Percentiles rank a stretch among this genome's conserved stretches.
Evolutionary conservation across 1,140 invertebrate genomes (phyloP).

Genomic region (Tetraneura akinire): DNA sequence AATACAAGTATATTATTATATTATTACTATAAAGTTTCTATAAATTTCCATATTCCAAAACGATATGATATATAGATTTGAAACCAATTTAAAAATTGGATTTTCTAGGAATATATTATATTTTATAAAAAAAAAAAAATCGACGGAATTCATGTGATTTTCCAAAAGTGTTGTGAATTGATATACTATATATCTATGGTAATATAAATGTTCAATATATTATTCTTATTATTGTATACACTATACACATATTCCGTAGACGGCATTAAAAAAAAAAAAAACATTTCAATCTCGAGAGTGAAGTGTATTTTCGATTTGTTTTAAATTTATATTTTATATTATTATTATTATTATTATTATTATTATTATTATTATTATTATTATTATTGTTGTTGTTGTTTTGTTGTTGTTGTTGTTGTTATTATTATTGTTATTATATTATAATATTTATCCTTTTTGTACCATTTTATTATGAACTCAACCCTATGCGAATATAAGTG

Average conservation of each 20-base stretch:
- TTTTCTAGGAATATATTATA: not conserved
- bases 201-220: not conserved
- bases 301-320: not conserved
- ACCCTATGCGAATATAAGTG: no score
- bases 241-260: not conserved
- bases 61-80: not conserved
- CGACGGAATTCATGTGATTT: not conserved
- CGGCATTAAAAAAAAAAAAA: not conserved
- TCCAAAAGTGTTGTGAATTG: not conserved
- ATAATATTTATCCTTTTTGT: no score
- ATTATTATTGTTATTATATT: no score
- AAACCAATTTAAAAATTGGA: not conserved
- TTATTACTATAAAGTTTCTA: not conserved
- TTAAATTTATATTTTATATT: no score
- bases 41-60: not conserved
- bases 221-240: not conserved
- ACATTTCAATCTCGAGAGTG: not conserved
- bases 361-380: no score
- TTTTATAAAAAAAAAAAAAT: not conserved
- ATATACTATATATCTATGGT: no score
- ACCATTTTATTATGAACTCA: no score
- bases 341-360: no score
- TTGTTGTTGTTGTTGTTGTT: no score
- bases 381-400: no score
- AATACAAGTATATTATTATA: no score